Base-by-base conservation (phyloP, 2,113 vertebrate genomes). In the Hiodon tergisus region DNA sequence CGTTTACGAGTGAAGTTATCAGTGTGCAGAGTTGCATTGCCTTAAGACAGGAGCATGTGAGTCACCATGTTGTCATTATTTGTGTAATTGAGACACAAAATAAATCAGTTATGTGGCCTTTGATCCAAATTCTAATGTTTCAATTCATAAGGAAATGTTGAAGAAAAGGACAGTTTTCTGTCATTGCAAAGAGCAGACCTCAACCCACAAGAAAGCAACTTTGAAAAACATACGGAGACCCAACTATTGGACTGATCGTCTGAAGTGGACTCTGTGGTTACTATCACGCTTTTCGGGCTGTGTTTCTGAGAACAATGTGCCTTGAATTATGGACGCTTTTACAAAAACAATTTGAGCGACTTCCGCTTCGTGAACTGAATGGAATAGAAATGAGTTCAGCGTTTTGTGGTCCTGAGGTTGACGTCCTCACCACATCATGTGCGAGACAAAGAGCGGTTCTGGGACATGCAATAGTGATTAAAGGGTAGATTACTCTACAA, bases 181-280 rank as follows among this genome's bases (percentile, higher is more conserved):
- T 47, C 53, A 17, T 0, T 17, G 71, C 48, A 51, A 9, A 62
- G 31, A 72, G 4, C 7, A 31, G 46, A 55, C 54, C 53, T 53
- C 54, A 74, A 67, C 51, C 71, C 71, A 74, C 72, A 74, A 74
- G 53, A 74, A 74, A 74, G 72, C 16, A 46, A 72, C n/a, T 65
- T 4, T 6, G 50, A 11, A 55, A 73, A 73, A 68, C 1, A 11
- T 11, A 0, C 46, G 13, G 55, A 57, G 4, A 13, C 16, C 61
- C 54, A 62, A 55, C 60, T 52, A 53, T 75, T 57, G 73, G 14
- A 47, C 59, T 7, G 73, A 75, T 74, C 54, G 4, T 48, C 59
- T 63, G 63, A 48, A 67, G 63, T 63, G n/a, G 53, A 46, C 47
- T 51, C 47, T 55, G 31, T n/a, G 65, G 73, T 46, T 0, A 51